Evolutionary conservation across 2,113 vertebrate species (phyloP).

Genomic region (Muscicapa adusta): DNA sequence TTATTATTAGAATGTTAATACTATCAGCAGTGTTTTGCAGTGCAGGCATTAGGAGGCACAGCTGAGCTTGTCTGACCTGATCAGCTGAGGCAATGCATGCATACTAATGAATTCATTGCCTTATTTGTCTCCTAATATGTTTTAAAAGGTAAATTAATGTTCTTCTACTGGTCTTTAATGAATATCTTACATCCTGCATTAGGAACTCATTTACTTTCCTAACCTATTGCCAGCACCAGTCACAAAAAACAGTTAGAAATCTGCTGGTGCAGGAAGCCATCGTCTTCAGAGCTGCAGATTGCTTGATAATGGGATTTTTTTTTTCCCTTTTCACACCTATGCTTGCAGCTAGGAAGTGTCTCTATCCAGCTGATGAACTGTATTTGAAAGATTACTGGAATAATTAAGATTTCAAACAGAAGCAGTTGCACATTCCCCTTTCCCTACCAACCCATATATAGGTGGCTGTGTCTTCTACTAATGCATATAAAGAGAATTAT

Average conservation of each 20-base stretch:
- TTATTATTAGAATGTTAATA: conserved; percentile 5
- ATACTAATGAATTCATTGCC: neutral
- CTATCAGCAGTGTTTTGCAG: conserved; percentile 6
- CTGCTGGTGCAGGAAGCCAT: neutral
- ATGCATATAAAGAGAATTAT: neutral
- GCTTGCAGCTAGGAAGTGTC: conserved; percentile 10
- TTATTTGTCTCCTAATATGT: neutral
- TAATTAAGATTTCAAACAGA: conserved; percentile 3
- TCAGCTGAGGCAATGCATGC: neutral
- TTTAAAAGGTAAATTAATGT: conserved; percentile 44
- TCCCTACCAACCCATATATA: neutral
- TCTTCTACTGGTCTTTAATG: conserved; percentile 48
- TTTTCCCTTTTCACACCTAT: conserved; percentile 49
- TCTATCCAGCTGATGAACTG: conserved; percentile 4
- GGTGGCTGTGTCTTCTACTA: neutral
- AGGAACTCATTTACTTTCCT: conserved; percentile 22
- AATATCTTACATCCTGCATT: conserved; percentile 56
- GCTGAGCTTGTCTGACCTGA: neutral
- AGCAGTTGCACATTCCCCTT: neutral
- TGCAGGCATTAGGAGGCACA: conserved; percentile 30
- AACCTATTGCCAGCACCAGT: conserved; percentile 17
- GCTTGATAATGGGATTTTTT: conserved; percentile 36
- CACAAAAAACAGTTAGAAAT: conserved; percentile 44
- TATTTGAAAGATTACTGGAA: conserved; percentile 6
- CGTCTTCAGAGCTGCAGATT: conserved; percentile 30